Evolutionary conservation across 1,140 invertebrate genomes (phyloP), one percentile per base, ranked within the genome.

Genomic region (Adelges cooleyi): DNA sequence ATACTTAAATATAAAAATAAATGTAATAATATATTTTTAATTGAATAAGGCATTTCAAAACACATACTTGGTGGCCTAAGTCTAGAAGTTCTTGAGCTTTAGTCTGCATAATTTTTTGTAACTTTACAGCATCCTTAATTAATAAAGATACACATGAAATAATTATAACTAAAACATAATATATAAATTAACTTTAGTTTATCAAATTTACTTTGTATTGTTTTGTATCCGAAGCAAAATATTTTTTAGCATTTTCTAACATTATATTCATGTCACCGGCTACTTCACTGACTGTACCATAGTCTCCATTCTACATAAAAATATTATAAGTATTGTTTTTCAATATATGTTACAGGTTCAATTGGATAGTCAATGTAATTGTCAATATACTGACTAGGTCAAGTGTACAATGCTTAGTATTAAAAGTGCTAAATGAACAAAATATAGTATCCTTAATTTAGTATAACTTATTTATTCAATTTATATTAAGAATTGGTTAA

Each of bases 171-270:
- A n/a, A n/a, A n/a, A n/a, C n/a, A 53, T 36, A 15, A 9, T 6
- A 22, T 8, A 53, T 20, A 11, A 20, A 20, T 29, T 18, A 17
- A 8, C 13, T 18, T 10, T 52, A 10, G 11, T 25, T 25, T 13
- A 5, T 50, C 23, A 50, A n/a, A n/a, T 50, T 72, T 76, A 84
- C 86, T 75, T 89, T 90, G 71, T 94, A 96, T 25, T 97, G 78
- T 70, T 85, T 82, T 3, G 91, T 93, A 54, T 89, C 87, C 42
- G 89, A 85, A 53, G 88, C 77, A 74, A 98, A 98, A 75, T 96
- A 98, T 70, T 87, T 86, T 74, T 93, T 94, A 8, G 95, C 94
- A 80, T 98, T 98, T 74, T 97, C 90, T 79, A 98, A 95, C 86
- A 99, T 95, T n/a, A 96, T 84, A 74, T 95, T 95, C 79, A 98